Evolutionary conservation across 1,140 invertebrate species (phyloP), one percentile per base, ranked within the genome.

Genomic region (Dryas iulia): DNA sequence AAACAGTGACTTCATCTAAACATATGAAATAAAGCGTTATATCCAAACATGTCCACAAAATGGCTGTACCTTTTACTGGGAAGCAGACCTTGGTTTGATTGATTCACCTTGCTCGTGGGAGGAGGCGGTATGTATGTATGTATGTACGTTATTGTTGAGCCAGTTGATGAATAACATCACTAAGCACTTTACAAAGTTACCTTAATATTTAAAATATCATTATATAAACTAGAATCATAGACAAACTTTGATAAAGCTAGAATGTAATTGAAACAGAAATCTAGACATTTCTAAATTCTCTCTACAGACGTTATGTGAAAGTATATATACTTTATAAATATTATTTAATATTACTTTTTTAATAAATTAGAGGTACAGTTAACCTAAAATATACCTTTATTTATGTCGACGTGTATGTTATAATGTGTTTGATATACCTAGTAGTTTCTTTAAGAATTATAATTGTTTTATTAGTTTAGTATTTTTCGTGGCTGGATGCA

Each of bases 41-140:
- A 39, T 64, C 61, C 72, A 58, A 60, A 52, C 33, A 24, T 6
- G 59, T 63, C 28, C 59, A 69, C 74, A 79, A 77, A 77, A 77
- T 83, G 77, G 81, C 60, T 70, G 67, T 72, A 78, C 79, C 86
- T 86, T 85, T 87, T 84, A 84, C 86, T 78, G 74, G 64, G 71
- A 79, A 74, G 53, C 60, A 78, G 78, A 77, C 86, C 86, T 85
- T 88, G 81, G 78, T 74, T 80, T 79, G 80, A 86, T 85, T 88
- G 86, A 88, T 86, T 88, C 79, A 85, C 83, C 78, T 86, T 81
- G 80, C 72, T 76, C 33, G 79, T 82, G 77, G 78, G 81, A 73
- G 76, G 73, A 61, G 72, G 76, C 82, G 82, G 81, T 82, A 74
- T 14, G 5, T n/a, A 5, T 35, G 6, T 39, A 18, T 47, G 14